Evolutionary conservation across 2,797 vertebrate species (phyloP), one percentile per base, ranked within the genome.

Genomic region (Clamator glandarius): DNA sequence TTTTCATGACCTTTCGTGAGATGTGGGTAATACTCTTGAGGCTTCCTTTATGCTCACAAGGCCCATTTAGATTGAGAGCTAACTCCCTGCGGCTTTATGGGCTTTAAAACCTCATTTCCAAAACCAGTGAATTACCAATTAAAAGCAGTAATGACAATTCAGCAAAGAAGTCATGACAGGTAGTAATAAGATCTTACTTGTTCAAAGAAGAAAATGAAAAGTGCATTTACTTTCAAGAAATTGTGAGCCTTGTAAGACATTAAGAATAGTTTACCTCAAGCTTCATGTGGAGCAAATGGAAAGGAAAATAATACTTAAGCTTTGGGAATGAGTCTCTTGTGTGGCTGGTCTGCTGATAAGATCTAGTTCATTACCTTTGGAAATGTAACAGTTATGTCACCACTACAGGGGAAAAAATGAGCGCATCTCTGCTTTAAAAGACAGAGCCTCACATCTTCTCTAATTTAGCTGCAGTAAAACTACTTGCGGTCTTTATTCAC

Each of bases 191-290:
- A 79, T n/a, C 61, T 61, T 95, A 68, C 33, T 39, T 87, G 50
- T 85, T 89, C 85, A 77, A 92, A 90, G 86, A 88, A 84, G 64
- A 83, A 81, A 94, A 92, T 77, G 24, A 90, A 94, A 89, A 89
- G 36, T 58, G 17, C 31, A 21, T 93, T 92, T 95, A 19, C 64
- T 93, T 93, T 91, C 75, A 84, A 68, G 74, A 90, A 90, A 87
- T 0, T 0, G 26, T 64, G 81, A 85, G 80, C n/a, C 18, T 89
- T 0, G 0, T 58, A 87, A 67, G 36, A 59, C 17, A 61, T 74
- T 89, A 70, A 77, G 81, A 94, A 92, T 26, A 92, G 24, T 18
- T 92, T 80, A 87, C 51, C 48, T 82, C 78, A 70, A 93, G 52
- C 7, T 87, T 57, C 24, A 15, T 19, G 28, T 24, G 57, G 75